Conservation (phyloP, 2,113 vertebrate species). For the Pogonocichla stellata region DNA sequence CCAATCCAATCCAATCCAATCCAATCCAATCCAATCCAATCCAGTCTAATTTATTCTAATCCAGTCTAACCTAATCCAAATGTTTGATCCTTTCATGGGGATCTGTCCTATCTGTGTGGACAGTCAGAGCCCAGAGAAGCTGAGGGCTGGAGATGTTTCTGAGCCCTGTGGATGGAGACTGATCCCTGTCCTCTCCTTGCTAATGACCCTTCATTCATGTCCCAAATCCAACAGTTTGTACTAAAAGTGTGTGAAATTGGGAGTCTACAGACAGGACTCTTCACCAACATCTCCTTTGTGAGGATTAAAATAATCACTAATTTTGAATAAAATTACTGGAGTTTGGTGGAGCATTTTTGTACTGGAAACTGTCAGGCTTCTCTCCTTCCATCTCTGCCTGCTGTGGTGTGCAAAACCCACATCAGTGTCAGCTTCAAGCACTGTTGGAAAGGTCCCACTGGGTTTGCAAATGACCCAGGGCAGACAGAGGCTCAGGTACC, state of each 20-base stretch:
- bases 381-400: background rate
- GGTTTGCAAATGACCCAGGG: background rate
- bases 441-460: background rate
- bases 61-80: background rate
- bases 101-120: background rate
- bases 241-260: background rate
- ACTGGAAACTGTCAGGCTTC: background rate
- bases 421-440: background rate
- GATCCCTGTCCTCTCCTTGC: background rate
- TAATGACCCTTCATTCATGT: background rate
- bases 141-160: background rate
- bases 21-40: background rate
- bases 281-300: background rate
- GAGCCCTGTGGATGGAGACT: background rate
- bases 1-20: background rate
- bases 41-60: too few species aligned
- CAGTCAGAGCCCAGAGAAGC: background rate
- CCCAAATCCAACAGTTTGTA: rapidly evolving
- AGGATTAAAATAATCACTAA: background rate
- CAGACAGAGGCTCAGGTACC: background rate
- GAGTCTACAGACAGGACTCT: background rate
- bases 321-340: background rate
- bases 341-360: background rate
- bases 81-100: background rate
- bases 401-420: rapidly evolving